phyloP scores from a whole-genome alignment of 2,797 vertebrate species.

The Sebastes taczanowskii region DNA sequence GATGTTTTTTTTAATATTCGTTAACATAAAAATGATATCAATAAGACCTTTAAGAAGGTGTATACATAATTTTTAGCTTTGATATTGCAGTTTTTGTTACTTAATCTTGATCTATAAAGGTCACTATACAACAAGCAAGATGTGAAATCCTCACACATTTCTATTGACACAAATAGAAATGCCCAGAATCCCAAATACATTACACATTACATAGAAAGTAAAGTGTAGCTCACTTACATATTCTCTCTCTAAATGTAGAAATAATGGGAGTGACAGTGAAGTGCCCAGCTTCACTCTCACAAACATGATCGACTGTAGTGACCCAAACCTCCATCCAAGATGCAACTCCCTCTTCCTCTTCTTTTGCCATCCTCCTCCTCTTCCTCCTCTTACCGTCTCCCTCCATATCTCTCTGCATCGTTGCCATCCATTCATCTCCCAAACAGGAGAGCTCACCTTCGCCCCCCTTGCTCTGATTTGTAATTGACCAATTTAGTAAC shows the following conservation, averaged over 20 bases:
- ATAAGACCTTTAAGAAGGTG: neutral
- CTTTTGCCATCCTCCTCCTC: neutral
- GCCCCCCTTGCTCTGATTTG: constrained; percentile 23
- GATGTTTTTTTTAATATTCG: no score
- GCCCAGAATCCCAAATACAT: neutral
- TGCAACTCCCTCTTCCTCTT: constrained; percentile 7
- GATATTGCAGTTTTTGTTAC: neutral
- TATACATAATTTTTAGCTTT: neutral
- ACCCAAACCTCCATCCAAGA: constrained; percentile 16
- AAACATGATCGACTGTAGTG: neutral
- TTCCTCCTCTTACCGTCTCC: neutral
- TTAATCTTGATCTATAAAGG: neutral
- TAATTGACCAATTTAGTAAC: constrained; percentile 64
- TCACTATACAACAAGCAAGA: neutral
- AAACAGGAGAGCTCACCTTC: constrained; percentile 44
- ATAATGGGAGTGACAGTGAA: neutral
- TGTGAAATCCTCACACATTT: neutral
- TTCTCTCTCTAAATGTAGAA: neutral
- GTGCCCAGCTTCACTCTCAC: neutral
- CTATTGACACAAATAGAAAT: neutral
- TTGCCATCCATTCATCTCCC: constrained; percentile 32
- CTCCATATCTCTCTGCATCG: neutral
- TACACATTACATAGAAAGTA: neutral
- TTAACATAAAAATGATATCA: no score
- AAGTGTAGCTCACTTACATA: neutral